A percentile compares a stretch with the other conserved stretches of the same genome.
phyloP scores from a whole-genome alignment of 2,888 invertebrate genomes.

The Eristalis pertinax region DNA sequence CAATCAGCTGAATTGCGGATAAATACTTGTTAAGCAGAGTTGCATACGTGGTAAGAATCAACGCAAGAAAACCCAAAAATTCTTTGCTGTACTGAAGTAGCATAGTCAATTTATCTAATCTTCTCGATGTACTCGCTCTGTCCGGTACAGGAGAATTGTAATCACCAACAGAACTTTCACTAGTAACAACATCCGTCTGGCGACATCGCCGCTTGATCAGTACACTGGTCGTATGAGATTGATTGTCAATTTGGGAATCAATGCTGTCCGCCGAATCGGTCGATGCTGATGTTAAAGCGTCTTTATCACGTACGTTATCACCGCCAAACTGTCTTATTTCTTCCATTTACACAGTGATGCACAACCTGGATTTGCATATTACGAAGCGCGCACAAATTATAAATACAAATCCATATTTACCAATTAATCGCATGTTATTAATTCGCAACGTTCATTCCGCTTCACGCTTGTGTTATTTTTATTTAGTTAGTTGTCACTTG shows the following conservation, averaged over 20 bases:
- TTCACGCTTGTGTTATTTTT: background rate
- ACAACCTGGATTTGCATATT: constrained; percentile 22
- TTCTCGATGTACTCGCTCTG: constrained; percentile 7
- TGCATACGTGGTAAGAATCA: constrained; percentile 67
- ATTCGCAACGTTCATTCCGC: constrained; percentile 23
- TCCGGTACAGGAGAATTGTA: background rate
- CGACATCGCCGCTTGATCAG: constrained; percentile 19
- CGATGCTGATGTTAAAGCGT: constrained; percentile 21
- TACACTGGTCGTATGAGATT: background rate
- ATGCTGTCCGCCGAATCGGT: background rate
- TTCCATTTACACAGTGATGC: constrained; percentile 55
- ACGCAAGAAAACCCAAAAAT: constrained; percentile 57
- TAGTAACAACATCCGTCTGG: background rate
- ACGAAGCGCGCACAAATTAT: background rate
- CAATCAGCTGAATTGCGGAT: background rate
- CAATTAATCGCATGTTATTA: constrained; percentile 44
- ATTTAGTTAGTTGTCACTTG: constrained; percentile 8
- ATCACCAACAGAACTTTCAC: constrained; percentile 1
- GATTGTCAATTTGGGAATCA: constrained; percentile 14
- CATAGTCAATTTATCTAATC: constrained; percentile 51
- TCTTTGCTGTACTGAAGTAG: constrained; percentile 60
- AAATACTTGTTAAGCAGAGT: constrained; percentile 54
- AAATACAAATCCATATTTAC: constrained; percentile 11
- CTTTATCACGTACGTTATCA: constrained; percentile 31
- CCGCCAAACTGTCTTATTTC: constrained; percentile 29